These are phyloP conservation scores for Xylota sylvarum DNA, from an alignment of 2,888 invertebrate genomes.

Conservation along the genomic window DNA sequence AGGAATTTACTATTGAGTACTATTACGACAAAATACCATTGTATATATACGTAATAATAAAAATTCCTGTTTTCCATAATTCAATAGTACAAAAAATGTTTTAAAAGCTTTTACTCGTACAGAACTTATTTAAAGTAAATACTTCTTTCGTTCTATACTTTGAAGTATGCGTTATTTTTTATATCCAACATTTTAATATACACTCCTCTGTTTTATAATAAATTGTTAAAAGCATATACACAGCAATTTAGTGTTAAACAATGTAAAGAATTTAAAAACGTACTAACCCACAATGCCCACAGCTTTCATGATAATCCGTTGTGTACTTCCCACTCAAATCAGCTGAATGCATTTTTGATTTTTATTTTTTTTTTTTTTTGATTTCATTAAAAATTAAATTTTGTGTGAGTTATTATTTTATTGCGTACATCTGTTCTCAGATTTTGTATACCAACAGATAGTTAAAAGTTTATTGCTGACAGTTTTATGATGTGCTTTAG, in stretches of 20 bases:
- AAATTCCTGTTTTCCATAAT: neutral
- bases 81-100: neutral
- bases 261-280: constrained; percentile 14
- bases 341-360: constrained; percentile 4
- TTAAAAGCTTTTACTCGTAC: neutral
- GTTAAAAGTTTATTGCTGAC: constrained; percentile 45
- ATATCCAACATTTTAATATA: neutral
- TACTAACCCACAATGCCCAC: constrained; percentile 6
- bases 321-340: constrained; percentile 4
- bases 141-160: neutral
- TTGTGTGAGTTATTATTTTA: constrained; percentile 52
- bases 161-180: neutral
- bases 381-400: neutral
- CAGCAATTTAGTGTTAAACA: neutral
- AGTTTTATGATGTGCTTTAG: constrained; percentile 45
- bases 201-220: neutral
- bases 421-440: constrained; percentile 38
- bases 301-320: neutral
- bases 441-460: constrained; percentile 12
- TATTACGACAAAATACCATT: neutral
- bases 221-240: neutral
- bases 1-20: no score
- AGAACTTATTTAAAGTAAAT: neutral
- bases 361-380: neutral
- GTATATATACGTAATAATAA: neutral